A percentile compares a stretch with the other conserved stretches of the same genome.
Evolutionary conservation across 2,797 vertebrate genomes (phyloP).

Genomic region (Pyrocephalus nanus): DNA sequence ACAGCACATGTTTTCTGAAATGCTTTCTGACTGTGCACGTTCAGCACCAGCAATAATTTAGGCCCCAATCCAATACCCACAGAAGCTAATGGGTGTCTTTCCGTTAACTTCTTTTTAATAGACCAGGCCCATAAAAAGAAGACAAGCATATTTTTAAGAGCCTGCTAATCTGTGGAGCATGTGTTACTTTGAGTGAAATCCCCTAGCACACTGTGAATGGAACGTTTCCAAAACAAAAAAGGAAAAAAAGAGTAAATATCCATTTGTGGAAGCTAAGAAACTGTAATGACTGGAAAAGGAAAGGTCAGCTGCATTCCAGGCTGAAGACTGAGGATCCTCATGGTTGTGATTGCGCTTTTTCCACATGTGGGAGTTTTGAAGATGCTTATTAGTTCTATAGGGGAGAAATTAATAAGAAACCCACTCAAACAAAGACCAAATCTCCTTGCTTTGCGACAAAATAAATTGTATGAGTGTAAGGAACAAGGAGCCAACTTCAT

Average conservation of each 20-base stretch:
- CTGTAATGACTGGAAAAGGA: neutral
- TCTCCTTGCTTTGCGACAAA: neutral
- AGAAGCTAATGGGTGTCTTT: constrained; percentile 60
- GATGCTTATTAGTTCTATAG: neutral
- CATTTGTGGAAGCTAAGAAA: constrained; percentile 20
- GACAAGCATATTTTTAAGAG: constrained; percentile 54
- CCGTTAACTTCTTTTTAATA: constrained; percentile 50
- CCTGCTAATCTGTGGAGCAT: constrained; percentile 57
- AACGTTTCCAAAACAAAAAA: neutral
- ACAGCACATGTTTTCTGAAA: constrained; percentile 29
- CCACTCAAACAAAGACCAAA: neutral
- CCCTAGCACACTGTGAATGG: constrained; percentile 20
- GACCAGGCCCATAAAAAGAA: constrained; percentile 46
- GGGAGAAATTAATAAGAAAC: neutral
- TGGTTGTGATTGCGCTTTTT: constrained; percentile 2
- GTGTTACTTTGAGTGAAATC: constrained; percentile 55
- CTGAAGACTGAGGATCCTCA: neutral
- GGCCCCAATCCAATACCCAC: constrained; percentile 55
- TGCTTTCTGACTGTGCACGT: constrained; percentile 8
- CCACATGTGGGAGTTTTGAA: neutral
- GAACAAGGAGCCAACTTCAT: neutral
- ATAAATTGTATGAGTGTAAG: neutral
- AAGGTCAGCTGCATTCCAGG: constrained; percentile 20
- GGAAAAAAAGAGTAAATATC: constrained; percentile 10
- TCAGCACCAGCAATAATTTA: constrained; percentile 53